phyloP scores from a whole-genome alignment of 2,797 vertebrate genomes.

The Syncerus caffer region DNA sequence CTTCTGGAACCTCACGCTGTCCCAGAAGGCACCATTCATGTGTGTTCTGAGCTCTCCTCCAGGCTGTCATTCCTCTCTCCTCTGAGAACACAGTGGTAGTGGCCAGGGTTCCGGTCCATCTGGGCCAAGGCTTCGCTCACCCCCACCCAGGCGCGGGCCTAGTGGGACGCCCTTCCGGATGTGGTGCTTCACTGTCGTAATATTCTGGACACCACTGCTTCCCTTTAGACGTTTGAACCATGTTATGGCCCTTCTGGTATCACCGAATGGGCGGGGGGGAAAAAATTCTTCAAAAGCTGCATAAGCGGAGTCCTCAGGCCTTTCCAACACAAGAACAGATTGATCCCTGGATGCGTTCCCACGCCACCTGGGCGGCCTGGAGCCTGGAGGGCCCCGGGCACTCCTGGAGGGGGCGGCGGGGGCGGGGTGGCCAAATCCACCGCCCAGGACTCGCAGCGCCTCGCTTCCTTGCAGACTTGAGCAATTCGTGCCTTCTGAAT shows the following conservation, averaged over 20 bases:
- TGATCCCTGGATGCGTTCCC: no score
- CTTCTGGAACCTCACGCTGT: not conserved
- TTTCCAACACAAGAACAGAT: not conserved
- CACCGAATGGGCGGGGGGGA: fast-evolving
- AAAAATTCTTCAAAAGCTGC: not conserved
- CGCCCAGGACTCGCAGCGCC: not conserved
- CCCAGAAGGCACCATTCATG: not conserved
- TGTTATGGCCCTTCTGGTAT: not conserved
- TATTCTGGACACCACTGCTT: not conserved
- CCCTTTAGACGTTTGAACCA: not conserved
- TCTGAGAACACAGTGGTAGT: not conserved
- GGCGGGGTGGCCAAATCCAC: not conserved
- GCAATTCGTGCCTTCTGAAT: not conserved
- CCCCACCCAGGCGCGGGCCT: not conserved
- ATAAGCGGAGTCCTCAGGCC: not conserved
- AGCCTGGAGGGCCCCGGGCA: not conserved
- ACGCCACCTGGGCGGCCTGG: no score
- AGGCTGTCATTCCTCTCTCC: not conserved
- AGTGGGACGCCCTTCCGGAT: not conserved
- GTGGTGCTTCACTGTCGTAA: fast-evolving
- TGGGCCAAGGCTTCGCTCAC: not conserved
- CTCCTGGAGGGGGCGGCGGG: not conserved
- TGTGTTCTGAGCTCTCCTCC: not conserved
- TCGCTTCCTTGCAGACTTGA: not conserved
- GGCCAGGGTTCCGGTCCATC: not conserved